Conservation (phyloP, 2,888 invertebrate species). For the Orchesellides sinensis region DNA sequence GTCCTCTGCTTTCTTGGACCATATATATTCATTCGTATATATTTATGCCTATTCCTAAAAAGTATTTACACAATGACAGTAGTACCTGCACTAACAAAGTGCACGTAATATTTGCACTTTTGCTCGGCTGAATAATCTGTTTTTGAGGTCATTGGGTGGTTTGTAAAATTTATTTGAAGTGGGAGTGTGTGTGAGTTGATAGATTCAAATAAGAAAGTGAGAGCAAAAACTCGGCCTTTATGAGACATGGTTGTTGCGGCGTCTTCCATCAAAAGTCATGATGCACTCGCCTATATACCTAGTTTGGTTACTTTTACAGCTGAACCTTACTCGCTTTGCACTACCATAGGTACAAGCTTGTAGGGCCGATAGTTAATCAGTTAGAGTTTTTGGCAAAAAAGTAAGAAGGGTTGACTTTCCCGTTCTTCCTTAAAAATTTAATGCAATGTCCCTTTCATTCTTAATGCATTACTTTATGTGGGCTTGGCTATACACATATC, state of each 20-base stretch:
- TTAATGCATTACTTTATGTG: neutral
- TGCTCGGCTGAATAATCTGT: neutral
- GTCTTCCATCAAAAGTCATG: conserved; percentile 4
- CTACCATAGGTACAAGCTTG: neutral
- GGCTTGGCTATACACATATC: conserved; percentile 11
- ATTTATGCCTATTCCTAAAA: no score
- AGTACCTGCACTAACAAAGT: no score
- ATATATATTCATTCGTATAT: no score
- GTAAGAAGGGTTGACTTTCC: conserved; percentile 35
- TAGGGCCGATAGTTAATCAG: neutral
- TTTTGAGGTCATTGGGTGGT: conserved; percentile 66
- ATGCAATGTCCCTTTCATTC: conserved; percentile 10
- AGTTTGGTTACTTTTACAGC: neutral
- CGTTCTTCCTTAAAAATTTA: conserved; percentile 36
- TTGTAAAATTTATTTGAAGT: conserved; percentile 58
- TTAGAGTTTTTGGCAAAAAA: neutral
- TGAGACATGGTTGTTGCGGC: conserved; percentile 1
- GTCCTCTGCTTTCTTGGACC: neutral
- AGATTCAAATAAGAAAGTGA: conserved; percentile 34
- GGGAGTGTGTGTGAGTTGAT: conserved; percentile 43
- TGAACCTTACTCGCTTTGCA: neutral
- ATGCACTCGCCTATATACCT: conserved; percentile 15
- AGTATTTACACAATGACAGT: conserved; percentile 9
- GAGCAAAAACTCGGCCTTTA: conserved; percentile 23
- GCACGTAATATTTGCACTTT: conserved; percentile 20